These are phyloP conservation scores for Sinocyclocheilus anophthalmus DNA, from an alignment of 2,113 vertebrate genomes.

Conservation along the genomic window DNA sequence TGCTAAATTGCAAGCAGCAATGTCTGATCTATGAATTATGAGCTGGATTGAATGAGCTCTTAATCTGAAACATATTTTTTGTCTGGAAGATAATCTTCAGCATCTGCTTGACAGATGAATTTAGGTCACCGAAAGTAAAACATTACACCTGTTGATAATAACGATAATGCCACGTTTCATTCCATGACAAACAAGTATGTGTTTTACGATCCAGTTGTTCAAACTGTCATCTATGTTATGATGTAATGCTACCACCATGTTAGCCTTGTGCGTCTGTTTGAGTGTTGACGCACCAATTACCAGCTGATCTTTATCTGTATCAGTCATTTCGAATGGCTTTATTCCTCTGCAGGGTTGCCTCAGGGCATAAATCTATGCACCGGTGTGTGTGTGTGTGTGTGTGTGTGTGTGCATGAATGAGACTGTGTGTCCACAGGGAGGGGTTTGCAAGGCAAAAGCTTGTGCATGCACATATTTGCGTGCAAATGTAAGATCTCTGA, in stretches of 20 bases:
- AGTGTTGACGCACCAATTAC: not conserved
- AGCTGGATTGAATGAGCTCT: not conserved
- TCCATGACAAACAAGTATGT: not conserved
- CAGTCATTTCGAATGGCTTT: not conserved
- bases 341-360: not conserved
- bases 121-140: not conserved
- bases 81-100: not conserved
- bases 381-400: conserved; percentile 9
- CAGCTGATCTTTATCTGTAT: conserved; percentile 4
- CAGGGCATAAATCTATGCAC: not conserved
- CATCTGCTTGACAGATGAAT: not conserved
- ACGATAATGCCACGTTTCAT: not conserved
- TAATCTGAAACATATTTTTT: conserved; percentile 2
- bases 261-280: not conserved
- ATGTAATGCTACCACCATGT: not conserved
- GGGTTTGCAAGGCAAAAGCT: conserved; percentile 1
- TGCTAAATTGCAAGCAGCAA: not conserved
- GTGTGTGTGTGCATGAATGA: not conserved
- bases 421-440: conserved; percentile 16
- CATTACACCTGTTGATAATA: not conserved
- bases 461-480: conserved; percentile 17
- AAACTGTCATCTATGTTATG: not conserved
- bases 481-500: conserved; percentile 9
- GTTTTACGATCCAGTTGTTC: not conserved
- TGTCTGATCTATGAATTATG: not conserved